phyloP scores from a whole-genome alignment of 2,797 vertebrate genomes.

The Holocentrus rufus region DNA sequence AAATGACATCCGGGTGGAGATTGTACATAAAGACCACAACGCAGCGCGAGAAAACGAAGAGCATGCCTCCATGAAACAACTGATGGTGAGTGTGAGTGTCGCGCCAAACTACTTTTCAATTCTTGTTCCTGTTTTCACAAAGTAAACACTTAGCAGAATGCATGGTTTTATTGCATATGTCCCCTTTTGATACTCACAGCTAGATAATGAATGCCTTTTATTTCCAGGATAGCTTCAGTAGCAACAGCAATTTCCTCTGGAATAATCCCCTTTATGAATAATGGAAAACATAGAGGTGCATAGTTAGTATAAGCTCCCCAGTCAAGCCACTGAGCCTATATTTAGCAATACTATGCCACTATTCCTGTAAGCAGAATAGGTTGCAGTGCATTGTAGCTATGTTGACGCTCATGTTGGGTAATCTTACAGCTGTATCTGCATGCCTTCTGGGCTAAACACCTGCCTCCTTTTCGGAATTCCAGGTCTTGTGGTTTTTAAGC shows the following conservation, averaged over 20 bases:
- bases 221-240: conserved; percentile 50
- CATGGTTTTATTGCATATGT: background rate
- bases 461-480: conserved; percentile 57
- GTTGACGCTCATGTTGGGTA: conserved; percentile 53
- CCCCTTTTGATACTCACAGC: conserved; percentile 17
- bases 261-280: conserved; percentile 60
- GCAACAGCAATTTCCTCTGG: conserved; percentile 37
- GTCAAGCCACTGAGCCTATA: conserved; percentile 61
- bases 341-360: conserved; percentile 62
- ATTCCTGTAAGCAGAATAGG: conserved; percentile 41
- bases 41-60: conserved; percentile 91
- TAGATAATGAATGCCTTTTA: conserved; percentile 66
- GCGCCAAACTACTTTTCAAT: conserved; percentile 53
- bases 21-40: conserved; percentile 96
- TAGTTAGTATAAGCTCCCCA: conserved; percentile 33
- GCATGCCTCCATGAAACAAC: conserved; percentile 94
- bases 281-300: conserved; percentile 47
- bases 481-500: conserved; percentile 59
- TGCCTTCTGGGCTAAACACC: conserved; percentile 54
- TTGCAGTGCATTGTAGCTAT: conserved; percentile 60
- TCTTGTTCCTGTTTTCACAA: conserved; percentile 14
- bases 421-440: conserved; percentile 62
- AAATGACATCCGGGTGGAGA: conserved; percentile 98
- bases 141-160: background rate
- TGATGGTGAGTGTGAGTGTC: conserved; percentile 92